Conservation (phyloP, 2,888 invertebrate genomes). For the Drosophila kanekoi region DNA sequence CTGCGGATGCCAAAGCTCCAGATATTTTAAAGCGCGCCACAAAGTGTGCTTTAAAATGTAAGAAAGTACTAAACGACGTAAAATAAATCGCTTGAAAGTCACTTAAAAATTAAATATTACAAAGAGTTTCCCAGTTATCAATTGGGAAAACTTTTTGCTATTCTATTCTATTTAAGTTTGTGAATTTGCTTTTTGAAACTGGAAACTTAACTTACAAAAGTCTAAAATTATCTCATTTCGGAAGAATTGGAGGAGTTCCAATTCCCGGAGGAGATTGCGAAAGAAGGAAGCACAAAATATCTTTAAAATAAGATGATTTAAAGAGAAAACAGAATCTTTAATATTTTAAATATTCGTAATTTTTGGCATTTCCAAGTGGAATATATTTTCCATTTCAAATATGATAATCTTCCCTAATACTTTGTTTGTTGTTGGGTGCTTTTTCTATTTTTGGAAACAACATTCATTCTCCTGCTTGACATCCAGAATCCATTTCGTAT, state of each 20-base stretch:
- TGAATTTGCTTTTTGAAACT: no score
- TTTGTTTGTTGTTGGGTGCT: slow-evolving; percentile 16
- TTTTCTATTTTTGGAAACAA: slow-evolving; percentile 10
- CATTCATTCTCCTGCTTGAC: neutral
- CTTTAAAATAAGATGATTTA: no score
- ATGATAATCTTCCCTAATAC: slow-evolving; percentile 14
- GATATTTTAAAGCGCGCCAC: slow-evolving; percentile 46
- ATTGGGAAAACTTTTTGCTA: no score
- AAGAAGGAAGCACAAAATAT: no score
- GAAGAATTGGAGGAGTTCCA: no score
- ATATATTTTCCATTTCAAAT: slow-evolving; percentile 3
- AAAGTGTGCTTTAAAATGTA: slow-evolving; percentile 38
- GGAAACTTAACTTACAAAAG: no score
- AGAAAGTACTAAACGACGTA: neutral
- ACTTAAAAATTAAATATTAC: neutral
- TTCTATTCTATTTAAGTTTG: no score
- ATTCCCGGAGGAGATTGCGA: no score
- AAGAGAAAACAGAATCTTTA: neutral
- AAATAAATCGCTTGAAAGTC: neutral
- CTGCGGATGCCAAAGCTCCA: slow-evolving; percentile 21
- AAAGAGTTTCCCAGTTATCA: no score
- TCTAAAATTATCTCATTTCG: no score
- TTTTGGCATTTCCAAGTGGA: neutral
- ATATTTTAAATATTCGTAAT: neutral
- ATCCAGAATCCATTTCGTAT: slow-evolving; percentile 54